Percentiles rank a stretch among this genome's conserved stretches.
Conservation (phyloP, 2,797 vertebrate genomes). For the Xiphophorus birchmanni region DNA sequence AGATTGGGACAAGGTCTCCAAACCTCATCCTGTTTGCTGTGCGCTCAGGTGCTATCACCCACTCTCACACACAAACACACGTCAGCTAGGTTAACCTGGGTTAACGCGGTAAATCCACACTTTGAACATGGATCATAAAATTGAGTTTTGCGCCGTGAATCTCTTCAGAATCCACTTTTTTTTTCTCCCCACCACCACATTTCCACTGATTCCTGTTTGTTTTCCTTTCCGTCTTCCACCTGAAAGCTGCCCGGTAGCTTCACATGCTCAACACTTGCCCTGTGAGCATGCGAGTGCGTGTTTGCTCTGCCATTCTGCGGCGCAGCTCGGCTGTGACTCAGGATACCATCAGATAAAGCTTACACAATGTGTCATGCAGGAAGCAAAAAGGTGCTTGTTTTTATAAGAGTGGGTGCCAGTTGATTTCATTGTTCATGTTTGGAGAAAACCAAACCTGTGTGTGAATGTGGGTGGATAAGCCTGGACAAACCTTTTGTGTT, state of each 20-base stretch:
- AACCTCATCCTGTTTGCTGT: constrained; percentile 33
- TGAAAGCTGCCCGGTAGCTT: constrained; percentile 66
- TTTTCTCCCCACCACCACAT: constrained; percentile 18
- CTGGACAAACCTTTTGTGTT: constrained; percentile 68
- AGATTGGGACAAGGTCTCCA: constrained; percentile 35
- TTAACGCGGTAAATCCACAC: constrained; percentile 50
- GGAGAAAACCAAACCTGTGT: constrained; percentile 54
- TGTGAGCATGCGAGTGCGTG: constrained; percentile 17
- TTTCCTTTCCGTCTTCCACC: constrained; percentile 47
- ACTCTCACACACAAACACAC: constrained; percentile 23
- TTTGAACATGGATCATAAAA: constrained; percentile 54
- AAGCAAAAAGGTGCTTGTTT: constrained; percentile 66
- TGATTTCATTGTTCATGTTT: constrained; percentile 45
- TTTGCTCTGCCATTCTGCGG: constrained; percentile 68
- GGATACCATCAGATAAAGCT: constrained; percentile 73
- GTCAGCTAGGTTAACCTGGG: constrained; percentile 56
- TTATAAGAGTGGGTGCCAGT: constrained; percentile 32
- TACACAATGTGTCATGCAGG: constrained; percentile 72
- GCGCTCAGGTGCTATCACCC: constrained; percentile 15
- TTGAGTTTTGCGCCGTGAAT: constrained; percentile 36
- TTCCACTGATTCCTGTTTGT: constrained; percentile 41
- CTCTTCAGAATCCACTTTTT: constrained; percentile 7
- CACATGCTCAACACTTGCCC: constrained; percentile 34
- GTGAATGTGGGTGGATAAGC: constrained; percentile 72
- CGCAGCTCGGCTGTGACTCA: constrained; percentile 74